Percentiles rank a stretch among this genome's conserved stretches.
These are phyloP conservation scores for Corbicula japonica DNA, from an alignment of 2,888 invertebrate genomes.

Conservation along the genomic window DNA sequence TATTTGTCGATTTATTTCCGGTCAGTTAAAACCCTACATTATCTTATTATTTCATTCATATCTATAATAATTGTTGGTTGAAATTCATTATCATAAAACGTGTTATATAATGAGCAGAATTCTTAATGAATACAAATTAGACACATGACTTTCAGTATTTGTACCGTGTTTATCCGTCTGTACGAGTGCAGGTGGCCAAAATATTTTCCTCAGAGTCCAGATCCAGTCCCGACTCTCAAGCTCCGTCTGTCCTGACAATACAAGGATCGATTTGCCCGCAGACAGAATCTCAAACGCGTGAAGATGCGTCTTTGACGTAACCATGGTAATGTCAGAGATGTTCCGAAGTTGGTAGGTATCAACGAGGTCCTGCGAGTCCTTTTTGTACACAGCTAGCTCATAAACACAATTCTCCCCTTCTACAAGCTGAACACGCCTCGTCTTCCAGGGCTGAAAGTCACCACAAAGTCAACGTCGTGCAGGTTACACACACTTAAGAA, in stretches of 20 bases:
- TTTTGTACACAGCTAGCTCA: slow-evolving; percentile 27
- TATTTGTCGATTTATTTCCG: no score
- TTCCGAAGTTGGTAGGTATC: slow-evolving; percentile 70
- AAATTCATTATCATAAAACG: no score
- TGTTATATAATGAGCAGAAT: no score
- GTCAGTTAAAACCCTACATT: no score
- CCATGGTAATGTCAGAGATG: slow-evolving; percentile 71
- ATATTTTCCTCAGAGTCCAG: slow-evolving; percentile 70
- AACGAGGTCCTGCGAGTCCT: slow-evolving; percentile 1
- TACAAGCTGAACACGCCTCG: slow-evolving; percentile 74
- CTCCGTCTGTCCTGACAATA: slow-evolving; percentile 72
- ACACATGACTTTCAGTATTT: no score
- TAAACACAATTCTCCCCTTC: slow-evolving; percentile 37
- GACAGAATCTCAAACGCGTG: slow-evolving; percentile 79
- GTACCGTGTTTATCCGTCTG: slow-evolving; percentile 36
- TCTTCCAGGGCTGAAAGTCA: slow-evolving; percentile 79
- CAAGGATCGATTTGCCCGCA: slow-evolving; percentile 63
- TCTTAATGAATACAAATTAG: no score
- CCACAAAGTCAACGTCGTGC: no score
- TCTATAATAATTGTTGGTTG: no score
- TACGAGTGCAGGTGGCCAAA: slow-evolving; percentile 67
- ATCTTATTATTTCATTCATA: no score
- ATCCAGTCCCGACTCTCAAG: slow-evolving; percentile 78
- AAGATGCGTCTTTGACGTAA: slow-evolving; percentile 76
- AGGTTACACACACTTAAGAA: no score